These are phyloP conservation scores for Emydura subglobosa DNA, from an alignment of 2,113 vertebrate species.

Conservation along the genomic window DNA sequence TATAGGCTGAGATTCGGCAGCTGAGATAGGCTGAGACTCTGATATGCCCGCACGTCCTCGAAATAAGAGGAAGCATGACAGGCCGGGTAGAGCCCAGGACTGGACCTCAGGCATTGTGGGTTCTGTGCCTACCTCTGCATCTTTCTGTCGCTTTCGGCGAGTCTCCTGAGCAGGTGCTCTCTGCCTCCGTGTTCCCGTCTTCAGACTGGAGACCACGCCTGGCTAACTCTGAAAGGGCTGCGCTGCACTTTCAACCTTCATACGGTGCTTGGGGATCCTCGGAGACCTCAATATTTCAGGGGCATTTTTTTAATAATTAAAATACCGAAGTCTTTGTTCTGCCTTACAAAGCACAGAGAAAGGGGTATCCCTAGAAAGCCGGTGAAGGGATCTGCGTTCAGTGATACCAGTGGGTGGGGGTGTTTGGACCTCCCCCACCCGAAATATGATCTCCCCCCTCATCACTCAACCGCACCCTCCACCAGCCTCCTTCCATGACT, in stretches of 20 bases:
- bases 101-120: neutral
- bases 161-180: neutral
- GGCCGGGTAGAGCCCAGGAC: neutral
- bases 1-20: neutral
- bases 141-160: neutral
- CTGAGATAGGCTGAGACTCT: neutral
- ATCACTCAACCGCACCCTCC: neutral
- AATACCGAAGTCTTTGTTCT: neutral
- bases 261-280: neutral
- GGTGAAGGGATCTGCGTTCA: neutral
- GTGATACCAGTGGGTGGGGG: neutral
- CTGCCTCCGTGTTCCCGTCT: neutral
- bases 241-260: neutral
- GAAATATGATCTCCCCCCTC: neutral
- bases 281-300: neutral
- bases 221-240: too few species aligned
- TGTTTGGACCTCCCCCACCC: neutral
- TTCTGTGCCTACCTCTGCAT: neutral
- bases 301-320: neutral
- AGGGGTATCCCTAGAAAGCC: too few species aligned
- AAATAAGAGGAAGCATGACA: neutral
- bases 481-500: rapidly evolving
- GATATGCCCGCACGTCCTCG: neutral
- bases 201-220: too few species aligned
- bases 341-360: neutral